Evolutionary conservation across 2,113 vertebrate genomes (phyloP), one percentile per base, ranked within the genome.

Genomic region (Dipodomys spectabilis): DNA sequence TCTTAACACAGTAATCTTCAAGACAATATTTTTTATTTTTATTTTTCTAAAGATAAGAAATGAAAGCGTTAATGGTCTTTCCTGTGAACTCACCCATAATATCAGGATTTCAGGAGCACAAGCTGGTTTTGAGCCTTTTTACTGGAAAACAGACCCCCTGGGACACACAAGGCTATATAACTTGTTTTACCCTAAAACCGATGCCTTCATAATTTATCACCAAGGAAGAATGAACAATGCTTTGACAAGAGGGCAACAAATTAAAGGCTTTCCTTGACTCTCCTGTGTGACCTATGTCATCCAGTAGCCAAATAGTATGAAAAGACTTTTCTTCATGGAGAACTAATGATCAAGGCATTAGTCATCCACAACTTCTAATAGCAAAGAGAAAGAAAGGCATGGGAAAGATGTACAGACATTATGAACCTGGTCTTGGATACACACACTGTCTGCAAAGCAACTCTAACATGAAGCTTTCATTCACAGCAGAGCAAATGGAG

Each of bases 191-290:
- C 72, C 62, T 83, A 25, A 91, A 77, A 57, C 19, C 4, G 4
- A 53, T 53, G 49, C 8, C 49, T 53, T 53, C 49, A 11, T 53
- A 9, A 53, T 53, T 53, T 53, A 53, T 53, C 49, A 53, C 49
- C 49, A 53, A 11, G 49, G 12, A 53, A 53, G 49, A 11, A 53
- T 53, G 49, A 15, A 69, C 68, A 71, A 12, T 92, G 82, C 75
- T 92, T 96, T 87, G 35, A 86, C 92, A 88, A 64, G 73, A 64
- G 28, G 19, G n/a, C 16, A 82, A 67, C 5, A 75, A 27, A 75
- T 85, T 53, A 53, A 88, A 93, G 35, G 49, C 16, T n/a, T 69
- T 25, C 57, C 7, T 85, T 82, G 9, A 1, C 53, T 85, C 74
- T 53, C 3, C 28, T 95, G 1, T 69, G 32, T 57, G 25, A 80